phyloP scores from a whole-genome alignment of 2,888 invertebrate species.

The Amblyteles armatorius region DNA sequence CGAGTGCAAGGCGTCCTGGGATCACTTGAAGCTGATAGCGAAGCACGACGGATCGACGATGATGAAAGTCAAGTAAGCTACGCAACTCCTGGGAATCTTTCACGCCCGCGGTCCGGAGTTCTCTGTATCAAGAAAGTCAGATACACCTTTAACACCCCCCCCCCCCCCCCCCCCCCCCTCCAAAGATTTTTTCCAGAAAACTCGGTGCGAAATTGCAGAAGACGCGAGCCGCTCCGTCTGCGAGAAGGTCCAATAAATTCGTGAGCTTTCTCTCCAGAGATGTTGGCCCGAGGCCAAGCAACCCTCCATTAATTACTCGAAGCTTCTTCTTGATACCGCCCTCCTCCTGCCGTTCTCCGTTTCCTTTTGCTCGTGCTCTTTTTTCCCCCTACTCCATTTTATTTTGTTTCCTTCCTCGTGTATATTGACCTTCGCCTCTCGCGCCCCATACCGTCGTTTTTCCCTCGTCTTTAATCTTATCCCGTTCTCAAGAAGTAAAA shows the following conservation, averaged over 20 bases:
- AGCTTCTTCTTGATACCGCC: slow-evolving; percentile 66
- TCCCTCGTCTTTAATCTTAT: slow-evolving; percentile 57
- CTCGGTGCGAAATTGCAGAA: slow-evolving; percentile 71
- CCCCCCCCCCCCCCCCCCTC: background rate
- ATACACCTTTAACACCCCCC: background rate
- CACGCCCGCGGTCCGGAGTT: background rate
- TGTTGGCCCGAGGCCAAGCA: slow-evolving; percentile 79
- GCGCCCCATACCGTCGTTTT: slow-evolving; percentile 35
- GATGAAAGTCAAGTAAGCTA: slow-evolving; percentile 92
- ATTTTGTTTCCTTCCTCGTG: slow-evolving; percentile 66
- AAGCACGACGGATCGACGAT: slow-evolving; percentile 97
- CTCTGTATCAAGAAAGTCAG: background rate
- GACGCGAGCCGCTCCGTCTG: slow-evolving; percentile 64
- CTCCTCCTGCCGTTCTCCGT: slow-evolving; percentile 64
- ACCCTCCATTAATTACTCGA: slow-evolving; percentile 80
- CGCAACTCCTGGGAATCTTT: background rate
- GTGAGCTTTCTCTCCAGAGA: slow-evolving; percentile 70
- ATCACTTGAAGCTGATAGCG: slow-evolving; percentile 96
- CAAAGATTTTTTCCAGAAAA: slow-evolving; percentile 55
- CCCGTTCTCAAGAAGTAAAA: slow-evolving; percentile 41
- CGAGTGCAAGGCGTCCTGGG: slow-evolving; percentile 99
- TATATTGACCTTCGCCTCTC: slow-evolving; percentile 69
- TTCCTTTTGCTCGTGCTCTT: slow-evolving; percentile 65
- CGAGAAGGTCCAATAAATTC: slow-evolving; percentile 76
- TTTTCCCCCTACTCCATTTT: slow-evolving; percentile 35